phyloP scores from a whole-genome alignment of 2,888 invertebrate species.

The Drosophila merina region DNA sequence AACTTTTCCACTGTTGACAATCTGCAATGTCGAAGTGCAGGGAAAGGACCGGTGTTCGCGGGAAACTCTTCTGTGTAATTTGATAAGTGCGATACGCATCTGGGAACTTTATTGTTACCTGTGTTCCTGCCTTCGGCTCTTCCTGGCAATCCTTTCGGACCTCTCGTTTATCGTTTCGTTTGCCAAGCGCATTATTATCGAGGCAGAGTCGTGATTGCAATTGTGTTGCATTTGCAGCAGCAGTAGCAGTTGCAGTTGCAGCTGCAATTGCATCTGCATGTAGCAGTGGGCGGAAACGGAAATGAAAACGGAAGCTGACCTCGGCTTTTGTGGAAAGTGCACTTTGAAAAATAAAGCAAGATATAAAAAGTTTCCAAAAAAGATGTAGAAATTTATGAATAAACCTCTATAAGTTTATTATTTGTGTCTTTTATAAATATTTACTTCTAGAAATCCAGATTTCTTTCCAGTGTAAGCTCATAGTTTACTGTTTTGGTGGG shows the following conservation, averaged over 20 bases:
- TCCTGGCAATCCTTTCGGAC: constrained; percentile 1
- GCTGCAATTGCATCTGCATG: constrained; percentile 24
- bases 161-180: constrained; percentile 2
- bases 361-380: no score
- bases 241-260: constrained; percentile 16
- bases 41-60: constrained; percentile 6
- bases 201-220: constrained; percentile 33
- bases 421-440: no score
- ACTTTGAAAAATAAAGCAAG: not conserved
- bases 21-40: constrained; percentile 34
- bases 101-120: constrained; percentile 34
- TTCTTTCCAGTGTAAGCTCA: not conserved
- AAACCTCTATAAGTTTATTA: no score
- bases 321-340: constrained; percentile 4
- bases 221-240: constrained; percentile 14
- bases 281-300: constrained; percentile 6
- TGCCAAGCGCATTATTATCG: constrained; percentile 30
- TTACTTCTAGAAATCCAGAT: not conserved
- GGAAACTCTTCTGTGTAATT: constrained; percentile 33
- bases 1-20: constrained; percentile 45
- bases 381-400: no score
- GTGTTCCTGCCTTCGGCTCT: constrained; percentile 1
- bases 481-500: constrained; percentile 23
- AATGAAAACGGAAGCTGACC: constrained; percentile 39
- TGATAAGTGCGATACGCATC: constrained; percentile 44